Conservation (phyloP, 2,888 invertebrate species). For the Lithophane leautieri region DNA sequence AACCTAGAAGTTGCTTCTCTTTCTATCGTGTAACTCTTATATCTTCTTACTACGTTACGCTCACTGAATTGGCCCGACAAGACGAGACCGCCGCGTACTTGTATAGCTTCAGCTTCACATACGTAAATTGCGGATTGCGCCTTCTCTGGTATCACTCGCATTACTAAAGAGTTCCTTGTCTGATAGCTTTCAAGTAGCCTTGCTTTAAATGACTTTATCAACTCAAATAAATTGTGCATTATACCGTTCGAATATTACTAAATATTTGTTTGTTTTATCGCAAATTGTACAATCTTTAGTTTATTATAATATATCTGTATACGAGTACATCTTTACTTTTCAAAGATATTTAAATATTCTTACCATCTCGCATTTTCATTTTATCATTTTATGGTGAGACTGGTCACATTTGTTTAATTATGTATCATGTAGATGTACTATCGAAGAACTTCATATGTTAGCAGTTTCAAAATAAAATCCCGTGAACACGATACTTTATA, state of each 20-base stretch:
- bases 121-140: too few species aligned
- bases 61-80: too few species aligned
- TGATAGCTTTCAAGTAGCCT: constrained; percentile 29
- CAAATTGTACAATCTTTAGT: constrained; percentile 31
- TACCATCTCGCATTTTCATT: constrained; percentile 7
- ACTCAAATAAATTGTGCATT: constrained; percentile 39
- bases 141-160: background rate
- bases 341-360: constrained; percentile 15
- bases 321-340: constrained; percentile 14
- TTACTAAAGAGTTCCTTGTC: constrained; percentile 38
- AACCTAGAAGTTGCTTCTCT: too few species aligned
- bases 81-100: too few species aligned
- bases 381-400: constrained; percentile 4
- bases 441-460: too few species aligned
- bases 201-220: constrained; percentile 47
- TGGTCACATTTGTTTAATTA: constrained; percentile 25
- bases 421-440: too few species aligned
- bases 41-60: too few species aligned
- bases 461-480: too few species aligned
- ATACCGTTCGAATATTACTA: constrained; percentile 46
- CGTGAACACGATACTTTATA: too few species aligned
- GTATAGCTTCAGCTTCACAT: too few species aligned
- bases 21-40: too few species aligned
- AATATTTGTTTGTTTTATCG: constrained; percentile 33
- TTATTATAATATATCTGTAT: constrained; percentile 18